phyloP scores from a whole-genome alignment of 2,113 vertebrate genomes.

The Psettodes erumei region DNA sequence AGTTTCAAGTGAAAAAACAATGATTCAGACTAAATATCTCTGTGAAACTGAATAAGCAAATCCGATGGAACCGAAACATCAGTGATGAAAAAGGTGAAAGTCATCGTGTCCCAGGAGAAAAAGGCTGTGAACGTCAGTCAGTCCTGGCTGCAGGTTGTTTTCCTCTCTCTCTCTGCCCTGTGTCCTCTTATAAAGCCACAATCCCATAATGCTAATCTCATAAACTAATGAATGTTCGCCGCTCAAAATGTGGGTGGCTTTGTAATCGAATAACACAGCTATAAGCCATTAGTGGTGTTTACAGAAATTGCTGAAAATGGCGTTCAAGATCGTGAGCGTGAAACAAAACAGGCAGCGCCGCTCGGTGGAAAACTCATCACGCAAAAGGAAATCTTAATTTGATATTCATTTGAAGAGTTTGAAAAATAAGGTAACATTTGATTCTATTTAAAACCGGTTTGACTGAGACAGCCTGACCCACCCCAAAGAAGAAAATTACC shows the following conservation, averaged over 20 bases:
- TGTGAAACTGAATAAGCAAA: not conserved
- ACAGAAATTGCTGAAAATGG: slow-evolving; percentile 29
- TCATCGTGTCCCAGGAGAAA: not conserved
- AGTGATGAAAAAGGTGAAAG: not conserved
- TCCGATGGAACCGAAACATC: not conserved
- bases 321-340: not conserved
- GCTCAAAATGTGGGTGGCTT: slow-evolving; percentile 23
- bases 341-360: not conserved
- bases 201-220: slow-evolving; percentile 44
- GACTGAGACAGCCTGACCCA: not conserved
- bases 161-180: not conserved
- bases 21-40: not conserved
- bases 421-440: not conserved
- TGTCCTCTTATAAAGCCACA: slow-evolving; percentile 26
- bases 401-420: no score
- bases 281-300: slow-evolving; percentile 41
- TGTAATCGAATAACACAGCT: slow-evolving; percentile 43
- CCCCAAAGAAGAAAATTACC: not conserved
- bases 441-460: not conserved
- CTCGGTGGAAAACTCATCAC: not conserved
- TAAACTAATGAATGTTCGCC: slow-evolving; percentile 20
- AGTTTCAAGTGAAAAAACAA: not conserved
- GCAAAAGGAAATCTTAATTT: no score
- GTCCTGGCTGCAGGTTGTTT: not conserved
- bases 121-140: not conserved